Percentiles rank a stretch among this genome's conserved stretches.
phyloP scores from a whole-genome alignment of 2,888 invertebrate species.

The Anoncus sp. region DNA sequence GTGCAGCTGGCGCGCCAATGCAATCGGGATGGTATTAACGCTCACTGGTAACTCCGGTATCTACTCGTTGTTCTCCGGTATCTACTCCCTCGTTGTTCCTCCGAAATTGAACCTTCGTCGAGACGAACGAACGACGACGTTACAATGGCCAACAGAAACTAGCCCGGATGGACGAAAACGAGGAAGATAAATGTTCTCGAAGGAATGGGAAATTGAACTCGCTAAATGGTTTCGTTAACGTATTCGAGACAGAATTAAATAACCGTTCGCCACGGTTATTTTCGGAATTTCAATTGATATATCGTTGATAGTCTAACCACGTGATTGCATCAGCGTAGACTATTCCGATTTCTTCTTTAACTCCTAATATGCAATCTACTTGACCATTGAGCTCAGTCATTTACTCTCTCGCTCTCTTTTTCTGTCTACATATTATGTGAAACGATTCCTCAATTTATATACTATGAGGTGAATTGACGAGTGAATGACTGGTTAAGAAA shows the following conservation, averaged over 20 bases:
- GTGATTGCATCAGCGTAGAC: background rate
- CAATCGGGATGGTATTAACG: constrained; percentile 64
- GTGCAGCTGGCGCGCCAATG: constrained; percentile 25
- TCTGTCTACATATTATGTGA: no score
- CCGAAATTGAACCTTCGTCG: constrained; percentile 68
- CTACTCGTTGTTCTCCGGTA: no score
- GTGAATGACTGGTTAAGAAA: no score
- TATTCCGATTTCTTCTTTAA: constrained; percentile 14
- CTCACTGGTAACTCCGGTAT: no score
- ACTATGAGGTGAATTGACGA: no score
- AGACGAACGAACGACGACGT: constrained; percentile 33
- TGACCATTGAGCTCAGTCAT: constrained; percentile 10
- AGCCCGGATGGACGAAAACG: constrained; percentile 38
- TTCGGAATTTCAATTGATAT: constrained; percentile 62
- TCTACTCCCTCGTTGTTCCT: constrained; percentile 64
- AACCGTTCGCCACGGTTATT: constrained; percentile 50
- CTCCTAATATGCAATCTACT: background rate
- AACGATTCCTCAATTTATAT: no score
- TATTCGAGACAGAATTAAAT: constrained; percentile 65
- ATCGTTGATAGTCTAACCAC: constrained; percentile 43
- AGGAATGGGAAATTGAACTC: constrained; percentile 70
- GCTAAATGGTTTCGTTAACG: constrained; percentile 71
- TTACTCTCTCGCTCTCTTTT: background rate
- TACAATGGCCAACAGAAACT: constrained; percentile 49
- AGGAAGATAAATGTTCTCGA: constrained; percentile 24